Percentiles rank a stretch among this genome's conserved stretches.
Conservation (phyloP, 2,113 vertebrate genomes). For the Columba janthina region DNA sequence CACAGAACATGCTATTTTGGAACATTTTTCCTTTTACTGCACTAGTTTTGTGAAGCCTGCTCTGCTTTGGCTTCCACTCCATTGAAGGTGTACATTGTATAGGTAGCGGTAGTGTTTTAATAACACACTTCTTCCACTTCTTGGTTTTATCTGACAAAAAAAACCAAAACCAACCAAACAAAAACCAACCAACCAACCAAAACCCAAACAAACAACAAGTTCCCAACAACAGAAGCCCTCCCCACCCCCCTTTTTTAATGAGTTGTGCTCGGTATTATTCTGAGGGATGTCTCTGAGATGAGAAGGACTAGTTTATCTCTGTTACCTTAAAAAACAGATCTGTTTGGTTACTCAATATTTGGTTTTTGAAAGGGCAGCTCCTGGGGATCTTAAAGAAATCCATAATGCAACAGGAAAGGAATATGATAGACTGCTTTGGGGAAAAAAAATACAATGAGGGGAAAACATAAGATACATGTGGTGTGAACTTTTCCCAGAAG, state of each 20-base stretch:
- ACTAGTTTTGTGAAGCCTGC: not conserved
- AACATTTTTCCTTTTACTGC: not conserved
- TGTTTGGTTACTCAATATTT: not conserved
- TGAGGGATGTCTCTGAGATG: not conserved
- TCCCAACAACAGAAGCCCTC: not conserved
- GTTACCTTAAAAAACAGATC: conserved; percentile 31
- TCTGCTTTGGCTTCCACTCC: not conserved
- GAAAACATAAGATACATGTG: not conserved
- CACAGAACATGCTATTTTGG: not conserved
- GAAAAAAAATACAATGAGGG: not conserved
- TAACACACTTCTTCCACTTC: not conserved
- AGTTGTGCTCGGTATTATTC: not conserved
- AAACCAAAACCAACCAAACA: too few relatives aligned
- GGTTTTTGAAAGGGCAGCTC: not conserved
- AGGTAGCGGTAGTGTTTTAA: not conserved
- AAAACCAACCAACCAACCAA: too few relatives aligned
- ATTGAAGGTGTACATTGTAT: not conserved
- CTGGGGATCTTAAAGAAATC: conserved; percentile 2
- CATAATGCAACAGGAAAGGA: not conserved
- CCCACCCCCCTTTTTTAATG: not conserved
- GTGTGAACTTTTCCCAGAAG: conserved; percentile 53
- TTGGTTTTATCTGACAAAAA: not conserved
- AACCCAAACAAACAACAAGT: not conserved
- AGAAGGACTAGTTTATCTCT: conserved; percentile 20
- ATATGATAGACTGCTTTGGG: not conserved